Base-by-base conservation (phyloP, 1,140 invertebrate species). In the Saccostrea cuccullata region DNA sequence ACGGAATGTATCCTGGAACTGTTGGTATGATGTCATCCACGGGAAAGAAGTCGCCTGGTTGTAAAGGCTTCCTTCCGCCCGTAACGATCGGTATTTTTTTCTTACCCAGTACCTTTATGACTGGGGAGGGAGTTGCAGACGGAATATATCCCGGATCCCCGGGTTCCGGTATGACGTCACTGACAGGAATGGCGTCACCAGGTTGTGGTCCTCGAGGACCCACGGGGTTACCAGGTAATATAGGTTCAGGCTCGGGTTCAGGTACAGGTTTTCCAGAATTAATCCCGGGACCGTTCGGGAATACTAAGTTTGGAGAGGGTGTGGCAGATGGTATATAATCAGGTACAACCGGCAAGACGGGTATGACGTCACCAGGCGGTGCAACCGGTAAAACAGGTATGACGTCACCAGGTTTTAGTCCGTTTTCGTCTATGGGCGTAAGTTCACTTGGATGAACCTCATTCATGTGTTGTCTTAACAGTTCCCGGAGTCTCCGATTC, bases 371-470 rank as follows among this genome's bases (percentile, higher is more conserved):
- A 30, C 70, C 70, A 30, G 70, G 70, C 15, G 30, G 30, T 36
- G 2, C 30, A 36, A 36, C 30, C 30, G 30, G 30, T 2, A 36
- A 1, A 36, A 60, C 58, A 26, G 67, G 67, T 26, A 73, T 73
- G 23, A 73, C 23, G 23, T 73, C 67, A 30, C 70, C 70, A 30
- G 70, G 70, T 36, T 77, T 77, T 12, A 30, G 30, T 13, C 70
- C 70, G 26, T 36, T 77, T 15, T 26, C 26, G 30, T 36, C 26
- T 23, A 77, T 36, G 12, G 70, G 70, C 15, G 30, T 26, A 15
- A 77, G 23, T 36, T 77, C 70, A 77, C 70, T 77, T 3, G 70
- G 70, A 36, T 77, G 70, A 1, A 77, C 70, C 26, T 77, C 70
- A 17, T 77, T 77, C 70, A 77, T 77, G 30, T 77, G 70, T 15